Evolutionary conservation across 2,113 vertebrate genomes (phyloP).

Genomic region (Campylorhamphus procurvoides): DNA sequence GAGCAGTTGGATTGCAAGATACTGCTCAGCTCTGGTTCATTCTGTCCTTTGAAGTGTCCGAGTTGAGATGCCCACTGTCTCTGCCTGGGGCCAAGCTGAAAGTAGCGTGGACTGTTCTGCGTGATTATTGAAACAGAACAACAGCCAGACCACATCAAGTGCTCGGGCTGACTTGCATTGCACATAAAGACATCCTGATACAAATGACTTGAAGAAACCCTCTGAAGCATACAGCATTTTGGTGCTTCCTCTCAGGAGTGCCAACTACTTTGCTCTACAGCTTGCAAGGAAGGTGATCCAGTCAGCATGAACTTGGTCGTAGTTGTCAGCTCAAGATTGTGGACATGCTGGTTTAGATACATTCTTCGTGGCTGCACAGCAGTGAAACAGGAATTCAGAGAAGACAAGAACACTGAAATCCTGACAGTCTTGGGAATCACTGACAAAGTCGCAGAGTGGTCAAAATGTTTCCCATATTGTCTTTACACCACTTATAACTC

Average conservation of each 20-base stretch:
- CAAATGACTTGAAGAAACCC: not conserved
- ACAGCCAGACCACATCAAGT: rapidly evolving
- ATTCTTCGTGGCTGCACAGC: not conserved
- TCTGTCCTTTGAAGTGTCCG: not conserved
- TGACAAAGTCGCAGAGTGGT: not conserved
- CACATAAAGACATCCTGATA: not conserved
- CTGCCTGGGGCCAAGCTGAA: not conserved
- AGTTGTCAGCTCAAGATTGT: not conserved
- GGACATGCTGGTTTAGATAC: not conserved
- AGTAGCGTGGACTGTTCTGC: not conserved
- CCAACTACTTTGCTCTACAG: not conserved
- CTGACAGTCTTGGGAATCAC: not conserved
- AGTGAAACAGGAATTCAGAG: not conserved
- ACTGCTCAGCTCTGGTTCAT: not conserved
- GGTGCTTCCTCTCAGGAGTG: not conserved
- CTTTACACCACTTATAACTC: not conserved
- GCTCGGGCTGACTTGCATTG: not conserved
- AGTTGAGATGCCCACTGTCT: not conserved
- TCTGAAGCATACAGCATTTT: not conserved
- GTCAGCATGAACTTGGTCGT: not conserved
- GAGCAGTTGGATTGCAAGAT: not conserved
- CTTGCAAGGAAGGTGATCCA: not conserved
- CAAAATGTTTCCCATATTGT: not conserved
- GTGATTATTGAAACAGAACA: not conserved
- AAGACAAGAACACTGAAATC: not conserved